Evolutionary conservation across 2,113 vertebrate species (phyloP), one percentile per base, ranked within the genome.

Genomic region (Pollimyrus isidori): DNA sequence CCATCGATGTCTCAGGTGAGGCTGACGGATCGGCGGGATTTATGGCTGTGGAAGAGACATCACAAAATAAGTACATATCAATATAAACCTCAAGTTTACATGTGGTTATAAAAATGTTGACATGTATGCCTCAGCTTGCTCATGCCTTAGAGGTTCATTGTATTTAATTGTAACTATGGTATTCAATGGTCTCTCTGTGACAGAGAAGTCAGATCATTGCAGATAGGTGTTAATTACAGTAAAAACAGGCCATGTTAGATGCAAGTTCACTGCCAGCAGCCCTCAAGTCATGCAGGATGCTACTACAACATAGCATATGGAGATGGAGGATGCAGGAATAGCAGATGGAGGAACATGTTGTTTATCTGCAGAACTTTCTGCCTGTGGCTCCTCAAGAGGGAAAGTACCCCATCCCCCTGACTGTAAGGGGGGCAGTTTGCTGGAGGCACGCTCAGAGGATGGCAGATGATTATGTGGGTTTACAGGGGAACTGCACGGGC

Each of bases 281-380:
- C 73, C 13, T 73, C 69, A 35, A 50, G 46, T 11, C 23, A 49
- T 49, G 5, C 49, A 65, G 65, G 73, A 30, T 35, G 26, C 7
- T 30, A 26, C 42, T 21, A 39, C 13, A 49, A 53, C 49, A 35
- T 35, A 35, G 35, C 35, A 35, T 1, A 35, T 35, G 35, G 35
- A 35, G 35, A 35, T 35, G 35, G 35, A 35, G 35, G 35, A 35
- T 35, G 35, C 35, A 53, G 85, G 3, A 23, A 30, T 45, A 88
- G 91, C 92, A 93, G 91, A 93, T 91, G 92, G 92, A 90, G n/a
- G 53, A 76, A 52, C 90, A 92, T 90, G 91, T 88, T 91, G 92
- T 89, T 84, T 89, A 87, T 88, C 90, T 90, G 80, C 76, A 89
- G 90, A 69, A 89, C 86, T 85, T 76, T 89, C 52, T 65, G 50